phyloP scores from a whole-genome alignment of 2,113 vertebrate species.

The Rhodinocichla rosea region DNA sequence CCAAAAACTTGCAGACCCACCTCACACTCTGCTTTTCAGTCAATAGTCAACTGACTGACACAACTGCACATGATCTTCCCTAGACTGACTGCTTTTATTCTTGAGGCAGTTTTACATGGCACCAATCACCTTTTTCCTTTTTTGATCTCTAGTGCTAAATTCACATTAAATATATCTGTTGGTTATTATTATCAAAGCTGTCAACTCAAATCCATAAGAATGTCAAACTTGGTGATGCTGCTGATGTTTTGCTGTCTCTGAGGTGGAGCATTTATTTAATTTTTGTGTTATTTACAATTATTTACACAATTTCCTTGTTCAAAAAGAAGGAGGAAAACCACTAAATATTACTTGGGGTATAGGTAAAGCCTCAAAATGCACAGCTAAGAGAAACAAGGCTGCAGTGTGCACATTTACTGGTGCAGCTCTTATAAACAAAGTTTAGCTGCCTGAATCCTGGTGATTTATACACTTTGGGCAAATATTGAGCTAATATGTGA shows the following conservation, averaged over 20 bases:
- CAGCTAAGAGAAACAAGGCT: neutral
- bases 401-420: neutral
- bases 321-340: neutral
- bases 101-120: neutral
- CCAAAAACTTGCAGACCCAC: neutral
- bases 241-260: neutral
- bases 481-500: conserved; percentile 35
- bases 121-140: neutral
- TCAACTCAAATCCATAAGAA: neutral
- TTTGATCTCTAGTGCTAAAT: neutral
- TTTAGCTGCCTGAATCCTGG: neutral
- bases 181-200: neutral
- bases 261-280: neutral
- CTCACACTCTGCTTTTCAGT: neutral
- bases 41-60: neutral
- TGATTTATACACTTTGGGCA: conserved; percentile 20
- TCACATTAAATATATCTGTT: neutral
- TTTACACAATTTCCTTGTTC: neutral
- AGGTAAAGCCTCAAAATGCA: neutral
- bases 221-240: neutral
- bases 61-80: neutral
- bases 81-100: neutral
- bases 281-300: neutral
- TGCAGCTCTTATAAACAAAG: neutral
- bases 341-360: neutral